Percentiles rank a stretch among this genome's conserved stretches.
These are phyloP conservation scores for Hormiphora californensis DNA, from an alignment of 37 sponge, comb jelly and placozoan species.

Conservation along the genomic window DNA sequence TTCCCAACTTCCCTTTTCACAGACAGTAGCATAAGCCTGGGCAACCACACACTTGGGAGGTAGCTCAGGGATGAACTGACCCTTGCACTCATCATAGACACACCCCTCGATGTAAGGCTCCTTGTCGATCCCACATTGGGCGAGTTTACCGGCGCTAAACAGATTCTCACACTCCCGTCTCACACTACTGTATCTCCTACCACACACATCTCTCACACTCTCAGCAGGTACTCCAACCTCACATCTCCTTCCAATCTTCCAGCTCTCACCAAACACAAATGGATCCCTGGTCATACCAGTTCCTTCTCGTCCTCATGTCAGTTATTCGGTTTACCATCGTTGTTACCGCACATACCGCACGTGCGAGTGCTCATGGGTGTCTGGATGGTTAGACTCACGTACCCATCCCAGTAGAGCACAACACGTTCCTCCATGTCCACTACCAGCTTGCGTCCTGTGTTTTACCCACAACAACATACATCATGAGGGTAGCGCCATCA, in stretches of 20 bases:
- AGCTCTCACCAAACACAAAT: slow-evolving; percentile 45
- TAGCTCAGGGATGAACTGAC: no score
- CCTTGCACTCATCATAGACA: slow-evolving; percentile 15
- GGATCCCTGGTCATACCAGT: not conserved
- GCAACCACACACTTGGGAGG: slow-evolving; percentile 30
- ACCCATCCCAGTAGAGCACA: slow-evolving; percentile 29
- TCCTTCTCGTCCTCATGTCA: not conserved
- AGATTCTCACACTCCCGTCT: not conserved
- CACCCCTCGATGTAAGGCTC: not conserved
- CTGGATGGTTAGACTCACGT: slow-evolving; percentile 8
- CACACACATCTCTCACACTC: not conserved
- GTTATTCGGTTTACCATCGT: not conserved
- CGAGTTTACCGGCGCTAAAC: not conserved
- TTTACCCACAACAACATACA: not conserved
- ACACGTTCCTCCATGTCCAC: not conserved
- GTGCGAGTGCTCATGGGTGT: slow-evolving; percentile 7
- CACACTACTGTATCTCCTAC: not conserved
- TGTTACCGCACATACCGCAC: slow-evolving; percentile 48
- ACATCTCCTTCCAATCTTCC: slow-evolving; percentile 17
- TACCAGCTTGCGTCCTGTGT: not conserved
- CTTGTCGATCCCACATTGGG: not conserved
- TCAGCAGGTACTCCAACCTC: not conserved
- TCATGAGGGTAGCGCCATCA: not conserved
- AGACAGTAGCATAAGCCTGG: not conserved
- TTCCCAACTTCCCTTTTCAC: not conserved